Evolutionary conservation across 2,888 invertebrate species (phyloP).

Genomic region (Falcaria lacertinaria): DNA sequence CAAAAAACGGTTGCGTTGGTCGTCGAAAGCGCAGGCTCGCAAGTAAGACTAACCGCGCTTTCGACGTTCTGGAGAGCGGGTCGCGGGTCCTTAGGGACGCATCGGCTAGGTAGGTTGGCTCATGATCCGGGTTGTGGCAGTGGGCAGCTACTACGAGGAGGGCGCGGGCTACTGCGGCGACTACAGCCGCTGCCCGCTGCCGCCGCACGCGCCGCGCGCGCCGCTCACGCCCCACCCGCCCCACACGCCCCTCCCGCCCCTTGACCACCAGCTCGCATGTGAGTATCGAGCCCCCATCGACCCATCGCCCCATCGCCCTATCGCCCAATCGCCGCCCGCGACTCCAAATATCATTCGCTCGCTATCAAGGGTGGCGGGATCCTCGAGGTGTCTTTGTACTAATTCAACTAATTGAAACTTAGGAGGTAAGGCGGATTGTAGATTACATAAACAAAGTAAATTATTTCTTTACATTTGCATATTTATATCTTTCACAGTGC

Average conservation of each 20-base stretch:
- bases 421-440: neutral
- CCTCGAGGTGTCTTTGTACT: neutral
- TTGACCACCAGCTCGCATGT: constrained; percentile 60
- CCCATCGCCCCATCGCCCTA: constrained; percentile 6
- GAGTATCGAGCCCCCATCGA: constrained; percentile 38
- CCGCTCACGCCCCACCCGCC: constrained; percentile 30
- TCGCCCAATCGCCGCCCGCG: constrained; percentile 1
- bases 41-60: neutral
- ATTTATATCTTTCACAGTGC: constrained; percentile 39
- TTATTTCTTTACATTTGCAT: neutral
- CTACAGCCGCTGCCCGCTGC: constrained; percentile 57
- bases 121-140: constrained; percentile 49
- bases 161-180: constrained; percentile 62
- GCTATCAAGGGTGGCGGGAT: neutral
- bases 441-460: neutral
- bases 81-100: constrained; percentile 10
- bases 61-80: constrained; percentile 12
- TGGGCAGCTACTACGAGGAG: constrained; percentile 76
- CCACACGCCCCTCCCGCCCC: constrained; percentile 30
- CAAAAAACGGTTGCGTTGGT: neutral
- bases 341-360: neutral
- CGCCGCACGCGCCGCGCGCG: constrained; percentile 44
- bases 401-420: neutral
- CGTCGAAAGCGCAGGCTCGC: neutral
- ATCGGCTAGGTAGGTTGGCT: constrained; percentile 15